Conservation (phyloP, 2,888 invertebrate species). For the Adela reaumurella region DNA sequence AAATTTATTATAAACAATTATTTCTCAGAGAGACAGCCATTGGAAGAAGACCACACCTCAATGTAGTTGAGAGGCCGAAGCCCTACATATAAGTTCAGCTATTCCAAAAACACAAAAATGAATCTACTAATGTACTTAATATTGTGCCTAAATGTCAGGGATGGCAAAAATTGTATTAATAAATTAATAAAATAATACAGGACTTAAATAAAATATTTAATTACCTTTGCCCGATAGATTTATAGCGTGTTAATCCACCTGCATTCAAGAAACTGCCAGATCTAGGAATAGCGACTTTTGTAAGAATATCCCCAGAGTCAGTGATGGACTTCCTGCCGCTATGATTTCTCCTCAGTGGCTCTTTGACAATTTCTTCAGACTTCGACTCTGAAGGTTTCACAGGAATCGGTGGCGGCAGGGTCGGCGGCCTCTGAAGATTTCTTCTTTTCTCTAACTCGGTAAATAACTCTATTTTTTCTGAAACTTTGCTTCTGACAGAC, state of each 20-base stretch:
- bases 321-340: conserved; percentile 44
- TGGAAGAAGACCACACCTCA: too few relatives aligned
- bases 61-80: too few relatives aligned
- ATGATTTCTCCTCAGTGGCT: conserved; percentile 42
- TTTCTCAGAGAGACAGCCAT: too few relatives aligned
- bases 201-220: too few relatives aligned
- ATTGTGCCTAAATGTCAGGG: too few relatives aligned
- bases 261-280: conserved; percentile 83
- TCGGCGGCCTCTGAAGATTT: conserved; percentile 46
- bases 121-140: too few relatives aligned
- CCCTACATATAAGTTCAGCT: too few relatives aligned
- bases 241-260: conserved; percentile 72
- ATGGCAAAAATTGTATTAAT: too few relatives aligned
- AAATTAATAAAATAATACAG: too few relatives aligned
- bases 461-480: conserved; percentile 49
- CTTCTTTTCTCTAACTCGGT: conserved; percentile 44
- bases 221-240: conserved; percentile 65
- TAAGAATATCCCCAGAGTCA: conserved; percentile 75
- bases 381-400: conserved; percentile 26
- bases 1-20: too few relatives aligned
- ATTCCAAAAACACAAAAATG: too few relatives aligned
- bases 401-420: conserved; percentile 45
- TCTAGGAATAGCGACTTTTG: conserved; percentile 81
- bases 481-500: conserved; percentile 46
- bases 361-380: conserved; percentile 24